phyloP scores from a whole-genome alignment of 1,140 invertebrate species.

The Babylonia areolata region DNA sequence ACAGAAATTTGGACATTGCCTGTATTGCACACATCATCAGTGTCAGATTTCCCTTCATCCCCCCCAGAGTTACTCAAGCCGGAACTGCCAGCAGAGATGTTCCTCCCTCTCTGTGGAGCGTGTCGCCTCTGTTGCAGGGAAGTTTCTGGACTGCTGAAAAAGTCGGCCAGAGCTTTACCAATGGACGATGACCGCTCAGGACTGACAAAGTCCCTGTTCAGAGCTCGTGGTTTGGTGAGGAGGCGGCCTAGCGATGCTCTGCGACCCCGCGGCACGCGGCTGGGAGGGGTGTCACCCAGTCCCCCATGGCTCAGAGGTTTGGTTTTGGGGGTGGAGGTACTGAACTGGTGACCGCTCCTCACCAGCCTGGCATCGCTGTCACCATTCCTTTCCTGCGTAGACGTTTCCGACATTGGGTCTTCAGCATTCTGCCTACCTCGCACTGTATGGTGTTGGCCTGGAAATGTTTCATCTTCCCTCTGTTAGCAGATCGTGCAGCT shows the following conservation, averaged over 20 bases:
- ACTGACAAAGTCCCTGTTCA: not conserved
- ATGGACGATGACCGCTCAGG: not conserved
- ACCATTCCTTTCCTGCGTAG: not conserved
- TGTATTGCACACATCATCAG: not conserved
- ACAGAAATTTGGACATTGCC: not conserved
- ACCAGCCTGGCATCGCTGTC: not conserved
- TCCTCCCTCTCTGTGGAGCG: constrained; percentile 49
- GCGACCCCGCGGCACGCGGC: not conserved
- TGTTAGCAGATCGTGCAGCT: not conserved
- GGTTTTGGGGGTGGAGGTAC: not conserved
- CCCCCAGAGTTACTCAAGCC: not conserved
- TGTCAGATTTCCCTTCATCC: not conserved
- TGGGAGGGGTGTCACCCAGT: not conserved
- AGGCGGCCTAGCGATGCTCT: not conserved
- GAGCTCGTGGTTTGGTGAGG: not conserved
- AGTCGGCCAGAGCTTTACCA: constrained; percentile 55
- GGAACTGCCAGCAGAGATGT: not conserved
- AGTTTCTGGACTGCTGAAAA: constrained; percentile 57
- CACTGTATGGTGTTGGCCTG: not conserved
- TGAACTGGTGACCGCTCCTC: not conserved
- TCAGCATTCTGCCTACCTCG: too few species aligned
- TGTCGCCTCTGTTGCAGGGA: constrained; percentile 46
- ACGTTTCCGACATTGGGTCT: not conserved
- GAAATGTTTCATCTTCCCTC: not conserved
- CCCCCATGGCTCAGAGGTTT: not conserved